These are phyloP conservation scores for Panthera tigris DNA, from an alignment of 2,113 vertebrate genomes.

Conservation along the genomic window DNA sequence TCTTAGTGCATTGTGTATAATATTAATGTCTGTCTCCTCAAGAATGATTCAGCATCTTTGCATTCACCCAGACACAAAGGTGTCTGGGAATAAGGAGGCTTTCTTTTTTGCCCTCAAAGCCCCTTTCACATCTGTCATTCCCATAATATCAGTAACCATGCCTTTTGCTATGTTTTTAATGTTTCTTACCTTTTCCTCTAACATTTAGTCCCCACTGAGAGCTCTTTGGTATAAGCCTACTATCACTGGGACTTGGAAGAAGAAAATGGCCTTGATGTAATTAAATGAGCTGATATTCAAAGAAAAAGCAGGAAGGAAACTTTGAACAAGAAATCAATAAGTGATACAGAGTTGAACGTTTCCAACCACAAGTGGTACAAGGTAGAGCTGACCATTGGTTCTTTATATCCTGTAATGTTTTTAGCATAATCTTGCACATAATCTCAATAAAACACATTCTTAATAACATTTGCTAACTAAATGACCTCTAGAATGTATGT, in stretches of 20 bases:
- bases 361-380: neutral
- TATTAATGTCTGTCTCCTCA: neutral
- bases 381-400: neutral
- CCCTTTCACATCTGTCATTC: neutral
- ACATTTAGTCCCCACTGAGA: neutral
- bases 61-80: neutral
- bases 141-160: neutral
- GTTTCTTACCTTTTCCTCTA: neutral
- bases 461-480: neutral
- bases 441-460: neutral
- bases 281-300: slow-evolving; percentile 9
- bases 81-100: neutral
- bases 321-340: neutral
- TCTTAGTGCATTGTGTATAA: neutral
- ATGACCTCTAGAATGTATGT: neutral
- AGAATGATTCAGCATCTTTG: neutral
- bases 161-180: neutral
- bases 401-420: neutral
- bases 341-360: neutral
- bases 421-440: neutral
- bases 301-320: neutral
- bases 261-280: neutral
- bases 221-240: neutral
- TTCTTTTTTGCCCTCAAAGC: neutral
- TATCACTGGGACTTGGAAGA: neutral